Evolutionary conservation across 92 coral and sea anemone species (phyloP).

Genomic region (Paragorgia papillata): DNA sequence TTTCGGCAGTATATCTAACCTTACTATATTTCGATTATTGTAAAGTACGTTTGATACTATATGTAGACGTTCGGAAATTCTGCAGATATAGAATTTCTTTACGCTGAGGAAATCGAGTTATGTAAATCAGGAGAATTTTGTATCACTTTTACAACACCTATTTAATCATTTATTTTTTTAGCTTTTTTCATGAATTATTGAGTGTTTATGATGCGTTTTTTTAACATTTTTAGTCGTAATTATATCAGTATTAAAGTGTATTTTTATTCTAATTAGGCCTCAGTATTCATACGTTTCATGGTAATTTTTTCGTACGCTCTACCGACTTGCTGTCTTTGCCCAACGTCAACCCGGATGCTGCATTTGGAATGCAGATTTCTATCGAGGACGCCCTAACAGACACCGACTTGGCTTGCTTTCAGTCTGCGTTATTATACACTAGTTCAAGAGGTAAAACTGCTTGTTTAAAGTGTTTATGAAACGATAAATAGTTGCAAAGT

Average conservation of each 20-base stretch:
- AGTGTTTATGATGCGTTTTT: neutral
- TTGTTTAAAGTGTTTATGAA: neutral
- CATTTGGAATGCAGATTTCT: constrained; percentile 93
- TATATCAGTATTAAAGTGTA: no score
- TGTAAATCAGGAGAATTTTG: no score
- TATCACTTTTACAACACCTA: no score
- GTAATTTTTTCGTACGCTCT: constrained; percentile 98
- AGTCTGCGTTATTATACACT: constrained; percentile 95
- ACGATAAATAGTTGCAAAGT: no score
- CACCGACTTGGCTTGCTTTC: constrained; percentile 84
- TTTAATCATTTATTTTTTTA: no score
- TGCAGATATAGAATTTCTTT: no score
- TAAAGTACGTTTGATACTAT: no score
- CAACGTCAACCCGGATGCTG: constrained; percentile 93
- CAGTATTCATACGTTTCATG: constrained; percentile 97
- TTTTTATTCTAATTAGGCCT: constrained; percentile 61
- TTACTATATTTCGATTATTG: no score
- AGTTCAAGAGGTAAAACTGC: constrained; percentile 77
- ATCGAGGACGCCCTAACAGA: constrained; percentile 90
- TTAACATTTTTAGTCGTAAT: neutral
- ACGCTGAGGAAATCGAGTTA: no score
- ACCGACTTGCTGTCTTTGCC: constrained; percentile 98
- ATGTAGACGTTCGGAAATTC: no score
- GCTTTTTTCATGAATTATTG: no score
- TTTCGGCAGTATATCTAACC: no score